Conservation (phyloP, 37 sponge, comb jelly and placozoan species). For the Diacarnus erythraeanus region DNA sequence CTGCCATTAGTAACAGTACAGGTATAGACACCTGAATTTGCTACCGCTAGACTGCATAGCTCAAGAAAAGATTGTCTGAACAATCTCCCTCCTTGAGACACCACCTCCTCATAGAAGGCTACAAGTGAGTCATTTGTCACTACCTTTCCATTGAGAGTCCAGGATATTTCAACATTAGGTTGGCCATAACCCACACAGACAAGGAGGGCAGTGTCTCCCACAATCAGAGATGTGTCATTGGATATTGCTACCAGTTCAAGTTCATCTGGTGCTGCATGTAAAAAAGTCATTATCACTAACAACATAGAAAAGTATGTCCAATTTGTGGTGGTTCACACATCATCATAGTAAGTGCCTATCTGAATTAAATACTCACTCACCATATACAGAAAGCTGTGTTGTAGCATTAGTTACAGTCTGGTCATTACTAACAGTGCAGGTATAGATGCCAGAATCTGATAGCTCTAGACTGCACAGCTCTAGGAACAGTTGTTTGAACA, state of each 20-base stretch:
- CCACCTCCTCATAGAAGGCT: conserved; percentile 15
- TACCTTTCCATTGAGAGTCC: conserved; percentile 11
- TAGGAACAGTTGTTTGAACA: conserved; percentile 25
- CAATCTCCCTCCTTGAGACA: background rate
- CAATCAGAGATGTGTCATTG: conserved; percentile 1
- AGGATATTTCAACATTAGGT: conserved; percentile 14
- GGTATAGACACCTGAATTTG: conserved; percentile 25
- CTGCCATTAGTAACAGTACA: conserved; percentile 12
- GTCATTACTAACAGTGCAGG: conserved; percentile 13
- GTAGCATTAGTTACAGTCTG: background rate
- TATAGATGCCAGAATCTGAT: conserved; percentile 5
- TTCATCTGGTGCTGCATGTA: background rate
- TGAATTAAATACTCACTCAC: background rate
- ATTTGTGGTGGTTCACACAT: background rate
- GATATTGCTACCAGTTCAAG: conserved; percentile 14
- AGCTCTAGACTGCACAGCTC: conserved; percentile 28
- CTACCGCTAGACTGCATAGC: conserved; percentile 17
- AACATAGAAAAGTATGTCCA: conserved; percentile 1
- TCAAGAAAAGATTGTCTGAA: conserved; percentile 24
- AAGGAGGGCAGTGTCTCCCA: conserved; percentile 6
- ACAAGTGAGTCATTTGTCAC: conserved; percentile 16
- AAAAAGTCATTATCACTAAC: conserved; percentile 5
- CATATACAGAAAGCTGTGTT: background rate
- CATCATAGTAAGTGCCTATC: background rate
- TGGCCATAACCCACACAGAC: conserved; percentile 24